These are phyloP conservation scores for Cotesia congregata DNA, from an alignment of 2,888 invertebrate genomes.

Conservation along the genomic window DNA sequence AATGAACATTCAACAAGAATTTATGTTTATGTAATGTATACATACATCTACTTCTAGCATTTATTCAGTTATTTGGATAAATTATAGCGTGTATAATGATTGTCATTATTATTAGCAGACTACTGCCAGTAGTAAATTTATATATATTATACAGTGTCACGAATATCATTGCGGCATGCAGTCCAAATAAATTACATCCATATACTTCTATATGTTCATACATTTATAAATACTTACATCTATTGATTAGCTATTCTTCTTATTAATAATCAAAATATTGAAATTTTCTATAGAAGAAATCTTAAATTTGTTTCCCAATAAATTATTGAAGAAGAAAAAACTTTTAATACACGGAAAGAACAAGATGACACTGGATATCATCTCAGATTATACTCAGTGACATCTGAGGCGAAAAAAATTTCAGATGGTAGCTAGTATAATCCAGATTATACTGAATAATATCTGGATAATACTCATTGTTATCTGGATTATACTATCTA, in stretches of 20 bases:
- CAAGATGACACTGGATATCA: too few species aligned
- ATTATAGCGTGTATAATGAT: neutral
- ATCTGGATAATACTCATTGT: too few species aligned
- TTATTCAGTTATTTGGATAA: neutral
- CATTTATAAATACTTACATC: neutral
- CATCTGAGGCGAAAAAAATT: too few species aligned
- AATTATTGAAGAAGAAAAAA: too few species aligned
- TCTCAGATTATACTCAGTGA: too few species aligned
- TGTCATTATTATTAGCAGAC: neutral
- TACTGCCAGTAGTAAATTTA: constrained; percentile 22
- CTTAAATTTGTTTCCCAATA: too few species aligned
- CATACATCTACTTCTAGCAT: neutral
- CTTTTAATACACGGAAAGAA: too few species aligned
- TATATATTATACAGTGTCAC: constrained; percentile 34
- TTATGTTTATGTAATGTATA: neutral
- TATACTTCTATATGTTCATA: neutral
- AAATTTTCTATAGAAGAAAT: neutral
- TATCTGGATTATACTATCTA: too few species aligned
- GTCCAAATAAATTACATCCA: neutral
- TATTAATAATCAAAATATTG: constrained; percentile 2
- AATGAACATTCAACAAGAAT: too few species aligned
- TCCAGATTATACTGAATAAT: too few species aligned
- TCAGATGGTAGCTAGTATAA: too few species aligned
- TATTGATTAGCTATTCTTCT: constrained; percentile 35
- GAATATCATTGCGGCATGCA: constrained; percentile 32